These are phyloP conservation scores for Rattus rattus DNA, from an alignment of 2,113 vertebrate species.

Conservation along the genomic window DNA sequence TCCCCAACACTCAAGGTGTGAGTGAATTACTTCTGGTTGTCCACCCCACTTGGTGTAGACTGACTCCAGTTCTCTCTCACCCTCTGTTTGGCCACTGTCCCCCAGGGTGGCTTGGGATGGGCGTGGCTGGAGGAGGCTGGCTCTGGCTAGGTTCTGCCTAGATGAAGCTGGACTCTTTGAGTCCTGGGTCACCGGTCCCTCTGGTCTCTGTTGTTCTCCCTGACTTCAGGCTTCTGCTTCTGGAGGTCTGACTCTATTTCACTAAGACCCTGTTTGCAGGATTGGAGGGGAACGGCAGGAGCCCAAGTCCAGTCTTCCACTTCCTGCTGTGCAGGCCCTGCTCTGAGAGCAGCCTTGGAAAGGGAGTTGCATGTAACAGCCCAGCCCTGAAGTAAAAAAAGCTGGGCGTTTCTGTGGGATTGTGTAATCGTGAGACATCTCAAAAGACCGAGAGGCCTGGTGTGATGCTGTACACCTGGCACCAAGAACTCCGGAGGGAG, in stretches of 20 bases:
- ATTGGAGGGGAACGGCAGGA: neutral
- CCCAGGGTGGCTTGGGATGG: neutral
- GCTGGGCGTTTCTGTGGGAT: neutral
- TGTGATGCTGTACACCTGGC: too few relatives aligned
- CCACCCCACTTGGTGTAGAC: neutral
- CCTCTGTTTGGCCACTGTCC: neutral
- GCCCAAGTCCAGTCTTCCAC: neutral
- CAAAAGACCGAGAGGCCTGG: neutral
- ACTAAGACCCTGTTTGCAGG: neutral
- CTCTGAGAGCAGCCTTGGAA: neutral
- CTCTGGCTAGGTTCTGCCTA: neutral
- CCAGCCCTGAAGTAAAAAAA: neutral
- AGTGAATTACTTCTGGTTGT: neutral
- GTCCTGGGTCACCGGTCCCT: neutral
- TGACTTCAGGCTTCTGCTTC: neutral
- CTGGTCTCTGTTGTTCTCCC: neutral
- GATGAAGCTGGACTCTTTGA: too few relatives aligned
- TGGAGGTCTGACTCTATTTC: neutral
- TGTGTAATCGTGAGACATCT: neutral
- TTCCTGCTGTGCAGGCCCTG: neutral
- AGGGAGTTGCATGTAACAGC: too few relatives aligned
- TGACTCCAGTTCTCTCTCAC: neutral
- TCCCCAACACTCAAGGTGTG: neutral
- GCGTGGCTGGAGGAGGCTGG: neutral
- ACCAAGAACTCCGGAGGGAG: neutral